These are phyloP conservation scores for Medauroidea extradentata DNA, from an alignment of 1,140 invertebrate genomes.

Conservation along the genomic window DNA sequence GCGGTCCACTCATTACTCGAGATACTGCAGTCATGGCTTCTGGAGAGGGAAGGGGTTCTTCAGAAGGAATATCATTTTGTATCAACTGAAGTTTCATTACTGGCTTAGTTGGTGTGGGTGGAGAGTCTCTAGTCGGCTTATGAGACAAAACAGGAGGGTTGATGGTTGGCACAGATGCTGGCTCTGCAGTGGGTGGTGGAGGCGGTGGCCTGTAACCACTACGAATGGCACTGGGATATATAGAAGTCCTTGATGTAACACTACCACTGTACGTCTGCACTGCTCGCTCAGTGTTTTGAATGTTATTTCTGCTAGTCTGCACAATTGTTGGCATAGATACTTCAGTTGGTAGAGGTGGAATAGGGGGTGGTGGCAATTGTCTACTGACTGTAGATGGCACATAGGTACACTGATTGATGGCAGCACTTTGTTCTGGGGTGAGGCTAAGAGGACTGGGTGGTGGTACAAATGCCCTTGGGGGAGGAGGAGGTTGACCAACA, in stretches of 20 bases:
- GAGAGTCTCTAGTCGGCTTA: too few relatives aligned
- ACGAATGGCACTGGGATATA: slow-evolving; percentile 5
- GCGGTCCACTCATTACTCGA: slow-evolving; percentile 59
- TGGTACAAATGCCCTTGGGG: slow-evolving; percentile 3
- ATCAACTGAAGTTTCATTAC: too few relatives aligned
- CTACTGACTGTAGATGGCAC: not conserved
- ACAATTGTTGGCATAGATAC: not conserved
- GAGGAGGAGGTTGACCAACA: slow-evolving; percentile 1
- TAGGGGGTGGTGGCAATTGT: not conserved
- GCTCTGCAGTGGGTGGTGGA: not conserved
- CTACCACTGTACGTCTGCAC: slow-evolving; percentile 12
- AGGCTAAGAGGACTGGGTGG: not conserved
- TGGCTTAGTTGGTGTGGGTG: too few relatives aligned
- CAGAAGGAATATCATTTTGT: not conserved
- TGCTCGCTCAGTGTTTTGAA: not conserved
- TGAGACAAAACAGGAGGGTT: too few relatives aligned
- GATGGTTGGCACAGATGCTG: too few relatives aligned
- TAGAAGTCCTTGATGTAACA: slow-evolving; percentile 8
- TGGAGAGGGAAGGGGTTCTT: slow-evolving; percentile 3
- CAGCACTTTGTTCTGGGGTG: not conserved
- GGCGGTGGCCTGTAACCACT: not conserved
- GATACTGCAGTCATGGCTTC: slow-evolving; percentile 45
- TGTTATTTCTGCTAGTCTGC: not conserved
- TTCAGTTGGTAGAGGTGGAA: slow-evolving; percentile 11
- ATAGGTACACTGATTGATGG: not conserved